Conservation (phyloP, 2,113 vertebrate species). For the Himantopus leucocephalus region DNA sequence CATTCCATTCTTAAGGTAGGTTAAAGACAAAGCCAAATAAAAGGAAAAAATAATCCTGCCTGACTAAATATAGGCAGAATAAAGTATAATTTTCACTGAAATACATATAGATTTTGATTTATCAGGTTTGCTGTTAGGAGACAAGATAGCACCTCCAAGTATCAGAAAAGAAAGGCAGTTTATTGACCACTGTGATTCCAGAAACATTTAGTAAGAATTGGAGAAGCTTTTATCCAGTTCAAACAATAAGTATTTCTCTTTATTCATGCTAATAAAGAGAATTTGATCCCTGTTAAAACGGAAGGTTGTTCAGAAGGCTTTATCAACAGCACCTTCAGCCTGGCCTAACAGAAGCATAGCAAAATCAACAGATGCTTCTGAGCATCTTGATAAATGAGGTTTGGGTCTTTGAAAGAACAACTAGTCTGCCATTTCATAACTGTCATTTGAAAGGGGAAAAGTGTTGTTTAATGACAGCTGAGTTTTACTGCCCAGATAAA, state of each 20-base stretch:
- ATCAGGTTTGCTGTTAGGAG: neutral
- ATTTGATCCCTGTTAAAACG: neutral
- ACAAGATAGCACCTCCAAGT: neutral
- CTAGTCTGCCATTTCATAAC: conserved; percentile 12
- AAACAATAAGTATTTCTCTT: neutral
- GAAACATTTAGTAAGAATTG: neutral
- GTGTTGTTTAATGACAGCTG: conserved; percentile 14
- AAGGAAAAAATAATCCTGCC: neutral
- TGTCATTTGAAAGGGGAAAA: neutral
- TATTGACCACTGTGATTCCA: neutral
- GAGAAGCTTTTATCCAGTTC: neutral
- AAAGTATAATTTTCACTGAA: neutral
- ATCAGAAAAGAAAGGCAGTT: neutral
- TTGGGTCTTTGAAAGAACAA: conserved; percentile 7
- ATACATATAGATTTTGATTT: neutral
- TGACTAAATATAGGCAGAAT: neutral
- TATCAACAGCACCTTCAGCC: conserved; percentile 34
- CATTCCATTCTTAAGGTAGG: neutral
- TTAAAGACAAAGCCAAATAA: neutral
- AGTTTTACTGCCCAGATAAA: conserved; percentile 6
- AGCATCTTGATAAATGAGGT: neutral
- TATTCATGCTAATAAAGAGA: conserved; percentile 28
- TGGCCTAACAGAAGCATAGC: neutral
- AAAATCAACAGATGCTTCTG: conserved; percentile 45
- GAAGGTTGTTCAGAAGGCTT: neutral